A percentile compares a stretch with the other conserved stretches of the same genome.
These are phyloP conservation scores for Oligia latruncula DNA, from an alignment of 2,888 invertebrate species.

Conservation along the genomic window DNA sequence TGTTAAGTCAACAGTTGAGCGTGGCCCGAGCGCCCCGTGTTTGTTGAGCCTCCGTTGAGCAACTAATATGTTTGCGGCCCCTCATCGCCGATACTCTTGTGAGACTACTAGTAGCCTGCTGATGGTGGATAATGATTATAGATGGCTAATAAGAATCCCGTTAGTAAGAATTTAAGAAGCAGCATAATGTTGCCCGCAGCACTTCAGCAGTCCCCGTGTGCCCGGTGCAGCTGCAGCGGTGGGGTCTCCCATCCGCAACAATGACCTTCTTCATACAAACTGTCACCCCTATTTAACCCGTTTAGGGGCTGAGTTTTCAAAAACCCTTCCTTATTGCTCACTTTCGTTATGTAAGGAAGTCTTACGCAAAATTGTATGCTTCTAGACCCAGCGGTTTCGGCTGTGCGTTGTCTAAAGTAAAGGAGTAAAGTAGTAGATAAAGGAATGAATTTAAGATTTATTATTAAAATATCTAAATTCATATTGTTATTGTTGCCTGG, in stretches of 20 bases:
- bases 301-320: not conserved
- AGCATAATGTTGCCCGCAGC: not conserved
- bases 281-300: no score
- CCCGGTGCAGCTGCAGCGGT: no score
- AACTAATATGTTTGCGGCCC: conserved; percentile 45
- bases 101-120: conserved; percentile 7
- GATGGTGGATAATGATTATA: not conserved
- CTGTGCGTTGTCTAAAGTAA: no score
- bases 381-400: no score
- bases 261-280: no score
- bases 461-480: not conserved
- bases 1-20: conserved; percentile 48
- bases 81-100: conserved; percentile 18
- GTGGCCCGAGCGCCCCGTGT: conserved; percentile 9
- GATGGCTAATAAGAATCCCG: conserved; percentile 14
- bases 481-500: not conserved
- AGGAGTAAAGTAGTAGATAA: not conserved
- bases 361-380: no score
- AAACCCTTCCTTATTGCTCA: not conserved
- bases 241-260: not conserved
- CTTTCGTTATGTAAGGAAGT: not conserved
- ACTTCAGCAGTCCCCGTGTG: no score
- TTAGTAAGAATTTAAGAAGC: not conserved
- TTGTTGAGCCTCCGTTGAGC: conserved; percentile 30
- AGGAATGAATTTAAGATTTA: not conserved